Base-by-base conservation (phyloP, 2,113 vertebrate species). In the Limanda limanda region DNA sequence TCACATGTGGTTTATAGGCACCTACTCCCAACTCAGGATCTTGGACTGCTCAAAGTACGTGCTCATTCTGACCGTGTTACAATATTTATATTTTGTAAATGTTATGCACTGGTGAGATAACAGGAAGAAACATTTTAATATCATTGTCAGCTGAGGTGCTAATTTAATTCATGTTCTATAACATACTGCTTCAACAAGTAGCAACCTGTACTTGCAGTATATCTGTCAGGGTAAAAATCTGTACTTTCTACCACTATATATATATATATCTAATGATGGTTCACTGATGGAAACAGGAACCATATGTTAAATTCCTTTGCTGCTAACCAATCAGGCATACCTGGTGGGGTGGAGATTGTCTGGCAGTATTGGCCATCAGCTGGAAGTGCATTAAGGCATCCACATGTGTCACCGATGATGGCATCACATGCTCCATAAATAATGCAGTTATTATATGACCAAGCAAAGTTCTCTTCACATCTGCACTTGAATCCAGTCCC, bases 371-470 rank as follows among this genome's bases (percentile, higher is more conserved):
- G 73, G 20, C 1, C 62, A 2, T 74, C 73, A 12, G 24, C 5
- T 59, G 86, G 79, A 42, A 78, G 42, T 8, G 0, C 47, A 8
- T 37, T 77, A 27, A 88, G 80, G 58, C 86, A 88, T 56, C 86
- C 64, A 55, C 82, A 88, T 3, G 79, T 74, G 23, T 65, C 7
- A 23, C 18, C 58, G 20, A 24, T 10, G n/a, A 85, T 54, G 47
- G 31, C 20, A 4, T 74, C 79, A 54, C 86, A 88, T 21, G 58
- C 62, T 3, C 24, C 37, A 3, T 71, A 3, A 37, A 0, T 51
- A 27, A 58, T 37, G 70, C 86, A 88, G 67, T 0, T 83, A 51
- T 77, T 56, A 14, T 14, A 68, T 17, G 86, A 71, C 82, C 79
- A 88, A 40, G 67, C 70, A 68, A 40, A 77, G 52, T 0, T 37